phyloP scores from a whole-genome alignment of 2,797 vertebrate genomes.

The Notamacropus eugenii region DNA sequence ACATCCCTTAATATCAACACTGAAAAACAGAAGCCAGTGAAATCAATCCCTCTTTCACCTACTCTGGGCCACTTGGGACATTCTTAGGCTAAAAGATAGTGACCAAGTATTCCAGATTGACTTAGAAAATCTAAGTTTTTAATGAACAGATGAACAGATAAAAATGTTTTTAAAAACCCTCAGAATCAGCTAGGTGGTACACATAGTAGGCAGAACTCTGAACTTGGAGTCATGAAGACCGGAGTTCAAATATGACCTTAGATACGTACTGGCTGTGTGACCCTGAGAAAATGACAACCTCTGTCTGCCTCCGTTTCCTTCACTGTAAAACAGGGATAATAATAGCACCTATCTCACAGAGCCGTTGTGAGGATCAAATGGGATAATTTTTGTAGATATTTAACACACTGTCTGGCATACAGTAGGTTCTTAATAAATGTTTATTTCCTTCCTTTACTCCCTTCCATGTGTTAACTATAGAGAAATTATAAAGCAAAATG shows the following conservation, averaged over 20 bases:
- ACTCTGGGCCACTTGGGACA: neutral
- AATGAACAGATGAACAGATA: slow-evolving; percentile 14
- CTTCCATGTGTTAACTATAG: neutral
- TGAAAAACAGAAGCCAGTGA: slow-evolving; percentile 27
- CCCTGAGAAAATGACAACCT: neutral
- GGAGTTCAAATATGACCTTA: neutral
- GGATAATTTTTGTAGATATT: neutral
- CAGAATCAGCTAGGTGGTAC: neutral
- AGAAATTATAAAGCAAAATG: neutral
- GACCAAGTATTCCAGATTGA: slow-evolving; percentile 36
- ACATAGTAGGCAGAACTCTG: neutral
- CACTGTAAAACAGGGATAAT: neutral
- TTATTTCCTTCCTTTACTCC: neutral
- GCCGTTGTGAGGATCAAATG: neutral
- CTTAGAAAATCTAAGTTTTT: slow-evolving; percentile 1
- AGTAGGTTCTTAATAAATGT: neutral
- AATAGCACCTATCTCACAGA: neutral
- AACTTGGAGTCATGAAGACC: neutral
- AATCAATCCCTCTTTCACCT: neutral
- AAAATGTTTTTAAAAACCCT: neutral
- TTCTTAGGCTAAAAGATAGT: slow-evolving; percentile 29
- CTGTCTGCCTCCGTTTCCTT: neutral
- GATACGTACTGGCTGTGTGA: neutral
- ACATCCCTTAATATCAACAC: slow-evolving; percentile 44
- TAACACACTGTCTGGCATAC: neutral